phyloP scores from a whole-genome alignment of 2,888 invertebrate genomes.

The Galerucella calmariensis region DNA sequence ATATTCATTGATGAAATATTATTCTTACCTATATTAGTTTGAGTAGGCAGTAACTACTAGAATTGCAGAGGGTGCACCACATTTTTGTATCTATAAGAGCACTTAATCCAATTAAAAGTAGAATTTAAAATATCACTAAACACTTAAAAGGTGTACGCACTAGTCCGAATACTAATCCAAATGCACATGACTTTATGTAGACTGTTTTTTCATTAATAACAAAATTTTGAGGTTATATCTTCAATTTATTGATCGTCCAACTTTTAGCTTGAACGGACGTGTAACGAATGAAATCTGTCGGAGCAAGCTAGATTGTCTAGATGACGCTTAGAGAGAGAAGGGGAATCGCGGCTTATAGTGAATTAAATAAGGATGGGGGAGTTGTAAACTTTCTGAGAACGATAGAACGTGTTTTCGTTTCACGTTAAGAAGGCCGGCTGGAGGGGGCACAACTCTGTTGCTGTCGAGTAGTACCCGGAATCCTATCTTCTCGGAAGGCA shows the following conservation, averaged over 20 bases:
- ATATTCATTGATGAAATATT: not conserved
- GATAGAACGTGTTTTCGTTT: constrained; percentile 63
- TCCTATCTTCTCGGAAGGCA: constrained; percentile 60
- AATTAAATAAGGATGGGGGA: constrained; percentile 30
- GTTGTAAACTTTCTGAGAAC: constrained; percentile 57
- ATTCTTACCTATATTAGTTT: constrained; percentile 41
- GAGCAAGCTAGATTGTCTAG: constrained; percentile 37
- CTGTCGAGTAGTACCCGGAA: constrained; percentile 61
- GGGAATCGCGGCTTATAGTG: constrained; percentile 12
- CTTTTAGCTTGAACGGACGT: constrained; percentile 36
- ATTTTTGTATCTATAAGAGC: constrained; percentile 37
- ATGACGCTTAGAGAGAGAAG: constrained; percentile 37
- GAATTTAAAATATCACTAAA: constrained; percentile 36
- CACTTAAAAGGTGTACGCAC: constrained; percentile 39
- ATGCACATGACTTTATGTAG: constrained; percentile 36
- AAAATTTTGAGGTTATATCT: constrained; percentile 48
- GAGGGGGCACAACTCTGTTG: constrained; percentile 44
- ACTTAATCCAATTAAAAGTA: constrained; percentile 41
- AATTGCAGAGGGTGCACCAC: constrained; percentile 36
- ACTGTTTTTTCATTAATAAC: constrained; percentile 33
- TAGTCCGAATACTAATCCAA: constrained; percentile 45
- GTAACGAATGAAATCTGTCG: constrained; percentile 43
- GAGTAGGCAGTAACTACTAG: constrained; percentile 34
- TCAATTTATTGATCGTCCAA: constrained; percentile 41
- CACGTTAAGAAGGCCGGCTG: constrained; percentile 57